Conservation (phyloP, 2,113 vertebrate genomes). For the Psammodynastes pulverulentus region DNA sequence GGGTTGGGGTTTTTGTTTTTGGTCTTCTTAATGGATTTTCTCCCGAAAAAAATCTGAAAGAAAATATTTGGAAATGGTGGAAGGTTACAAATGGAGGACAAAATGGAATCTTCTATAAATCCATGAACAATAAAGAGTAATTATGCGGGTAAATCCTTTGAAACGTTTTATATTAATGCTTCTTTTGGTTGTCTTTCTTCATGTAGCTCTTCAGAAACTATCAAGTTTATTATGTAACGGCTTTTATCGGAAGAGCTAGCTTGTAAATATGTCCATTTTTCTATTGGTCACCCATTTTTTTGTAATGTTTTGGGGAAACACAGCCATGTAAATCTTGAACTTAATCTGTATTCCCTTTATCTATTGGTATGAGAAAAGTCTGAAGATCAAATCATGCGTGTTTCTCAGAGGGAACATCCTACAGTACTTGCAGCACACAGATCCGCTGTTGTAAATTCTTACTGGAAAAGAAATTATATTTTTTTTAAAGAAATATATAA, state of each 20-base stretch:
- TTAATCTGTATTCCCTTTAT: not conserved
- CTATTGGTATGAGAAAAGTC: not conserved
- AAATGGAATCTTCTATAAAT: not conserved
- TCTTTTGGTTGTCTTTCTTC: not conserved
- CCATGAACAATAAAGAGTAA: not conserved
- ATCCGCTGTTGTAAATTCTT: conserved; percentile 50
- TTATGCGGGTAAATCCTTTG: not conserved
- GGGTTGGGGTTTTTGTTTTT: not conserved
- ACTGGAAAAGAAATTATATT: conserved; percentile 39
- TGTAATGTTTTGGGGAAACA: not conserved
- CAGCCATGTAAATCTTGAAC: not conserved
- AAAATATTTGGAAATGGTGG: not conserved
- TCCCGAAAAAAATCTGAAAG: not conserved
- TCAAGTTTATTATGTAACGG: not conserved
- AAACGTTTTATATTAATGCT: not conserved
- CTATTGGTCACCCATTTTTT: not conserved
- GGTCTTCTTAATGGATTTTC: not conserved
- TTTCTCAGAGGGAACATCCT: not conserved
- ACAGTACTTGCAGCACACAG: conserved; percentile 9
- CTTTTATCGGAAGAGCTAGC: not conserved
- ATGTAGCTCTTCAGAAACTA: not conserved
- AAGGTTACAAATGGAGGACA: not conserved
- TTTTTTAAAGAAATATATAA: conserved; percentile 2
- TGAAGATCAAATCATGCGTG: not conserved
- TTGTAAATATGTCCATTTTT: not conserved